Evolutionary conservation across 1,140 invertebrate species (phyloP).

Genomic region (Bombus haemorrhoidalis): DNA sequence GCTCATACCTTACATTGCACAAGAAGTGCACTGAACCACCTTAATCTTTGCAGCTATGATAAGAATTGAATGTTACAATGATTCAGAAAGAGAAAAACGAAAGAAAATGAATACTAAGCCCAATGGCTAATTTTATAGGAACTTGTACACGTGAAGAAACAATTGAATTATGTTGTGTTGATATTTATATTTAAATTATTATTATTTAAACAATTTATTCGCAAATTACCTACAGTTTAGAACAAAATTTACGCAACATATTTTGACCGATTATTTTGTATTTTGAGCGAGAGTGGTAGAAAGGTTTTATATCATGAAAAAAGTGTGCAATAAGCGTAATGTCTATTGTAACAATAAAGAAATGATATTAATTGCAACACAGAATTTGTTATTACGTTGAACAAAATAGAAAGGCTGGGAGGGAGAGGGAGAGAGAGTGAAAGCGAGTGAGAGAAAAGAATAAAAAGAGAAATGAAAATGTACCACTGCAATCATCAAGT

Average conservation of each 20-base stretch:
- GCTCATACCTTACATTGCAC: constrained; percentile 39
- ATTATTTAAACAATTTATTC: constrained; percentile 75
- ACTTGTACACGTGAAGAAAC: constrained; percentile 59
- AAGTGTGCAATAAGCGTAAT: constrained; percentile 80
- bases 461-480: constrained; percentile 66
- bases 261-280: constrained; percentile 79
- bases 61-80: constrained; percentile 7
- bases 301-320: constrained; percentile 79
- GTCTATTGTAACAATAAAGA: constrained; percentile 81
- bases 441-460: constrained; percentile 41
- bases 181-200: constrained; percentile 80
- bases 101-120: constrained; percentile 26
- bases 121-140: constrained; percentile 70
- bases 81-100: constrained; percentile 11
- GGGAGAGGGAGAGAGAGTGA: constrained; percentile 18
- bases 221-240: constrained; percentile 74
- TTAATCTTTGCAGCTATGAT: constrained; percentile 29
- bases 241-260: constrained; percentile 75
- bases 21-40: constrained; percentile 34
- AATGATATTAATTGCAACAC: constrained; percentile 78
- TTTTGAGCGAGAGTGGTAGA: constrained; percentile 70
- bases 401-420: constrained; percentile 36
- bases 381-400: constrained; percentile 78
- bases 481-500: constrained; percentile 74
- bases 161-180: constrained; percentile 73